Evolutionary conservation across 2,113 vertebrate species (phyloP), one percentile per base, ranked within the genome.

Genomic region (Plecotus auritus): DNA sequence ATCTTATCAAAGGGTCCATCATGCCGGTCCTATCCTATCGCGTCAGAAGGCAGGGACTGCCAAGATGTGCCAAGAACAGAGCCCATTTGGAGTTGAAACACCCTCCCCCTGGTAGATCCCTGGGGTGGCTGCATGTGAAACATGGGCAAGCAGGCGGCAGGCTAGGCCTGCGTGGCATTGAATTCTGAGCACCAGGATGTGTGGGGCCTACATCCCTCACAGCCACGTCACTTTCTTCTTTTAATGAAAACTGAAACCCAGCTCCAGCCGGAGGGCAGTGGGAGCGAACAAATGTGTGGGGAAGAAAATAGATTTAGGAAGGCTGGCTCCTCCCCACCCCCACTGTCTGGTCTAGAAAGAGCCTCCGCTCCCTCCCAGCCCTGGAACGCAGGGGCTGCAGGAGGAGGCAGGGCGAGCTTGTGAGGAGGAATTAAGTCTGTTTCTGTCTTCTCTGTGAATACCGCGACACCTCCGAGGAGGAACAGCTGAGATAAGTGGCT

Each of bases 401-500:
- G 54, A 49, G 69, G 70, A 61, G 47, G 91, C 67, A 45, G 74
- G 81, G 93, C 95, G 83, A 78, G 96, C 94, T 97, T 92, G 83
- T 5, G 96, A 77, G 93, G 47, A 97, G 96, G 97, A 98, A 98
- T 98, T 97, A 91, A 94, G 61, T 95, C 97, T 97, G 96, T 96
- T 98, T 90, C 49, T 20, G 93, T 91, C 97, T 98, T 98, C 98
- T 98, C 96, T 94, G 97, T 98, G 97, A 98, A 98, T 97, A 98
- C 97, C 96, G 92, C 40, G 92, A 98, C 98, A 98, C 97, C 97
- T 98, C 98, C 42, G 92, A 98, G 0, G 0, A 97, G 78, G 93
- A 97, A 97, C 98, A 98, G 98, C 98, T 98, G 98, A 98, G 98
- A 98, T 98, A 98, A 98, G 97, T 92, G 97, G 93, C 98, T 97